Evolutionary conservation across 2,113 vertebrate genomes (phyloP).

Genomic region (Globicephala melas): DNA sequence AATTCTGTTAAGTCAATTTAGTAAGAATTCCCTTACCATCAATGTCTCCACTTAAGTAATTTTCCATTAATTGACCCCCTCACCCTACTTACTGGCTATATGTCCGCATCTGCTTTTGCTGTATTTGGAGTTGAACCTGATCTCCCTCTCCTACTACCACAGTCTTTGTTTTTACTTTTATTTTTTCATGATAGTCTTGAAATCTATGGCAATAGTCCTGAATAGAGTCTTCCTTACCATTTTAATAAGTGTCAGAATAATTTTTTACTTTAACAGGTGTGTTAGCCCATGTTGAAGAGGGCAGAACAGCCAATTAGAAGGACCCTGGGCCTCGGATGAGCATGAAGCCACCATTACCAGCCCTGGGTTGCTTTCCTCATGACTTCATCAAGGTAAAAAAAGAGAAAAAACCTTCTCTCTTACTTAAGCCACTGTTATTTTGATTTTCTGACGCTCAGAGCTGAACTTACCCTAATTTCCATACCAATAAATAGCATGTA

Average conservation of each 20-base stretch:
- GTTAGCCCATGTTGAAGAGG: neutral
- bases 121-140: neutral
- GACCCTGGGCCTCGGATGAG: neutral
- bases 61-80: neutral
- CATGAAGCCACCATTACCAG: neutral
- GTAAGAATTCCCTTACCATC: neutral
- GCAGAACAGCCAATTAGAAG: neutral
- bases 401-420: neutral
- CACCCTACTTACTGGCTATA: neutral
- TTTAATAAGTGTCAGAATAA: neutral
- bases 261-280: neutral
- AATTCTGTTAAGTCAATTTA: neutral
- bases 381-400: neutral
- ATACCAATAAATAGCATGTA: neutral
- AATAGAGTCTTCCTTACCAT: neutral
- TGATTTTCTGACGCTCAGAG: neutral
- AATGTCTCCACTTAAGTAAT: neutral
- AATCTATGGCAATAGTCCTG: neutral
- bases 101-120: neutral
- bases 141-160: neutral
- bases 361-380: neutral
- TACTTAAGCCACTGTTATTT: neutral
- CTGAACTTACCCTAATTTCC: neutral
- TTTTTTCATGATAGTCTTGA: neutral
- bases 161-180: neutral